phyloP scores from a whole-genome alignment of 2,888 invertebrate species.

The Agrotis exclamationis region DNA sequence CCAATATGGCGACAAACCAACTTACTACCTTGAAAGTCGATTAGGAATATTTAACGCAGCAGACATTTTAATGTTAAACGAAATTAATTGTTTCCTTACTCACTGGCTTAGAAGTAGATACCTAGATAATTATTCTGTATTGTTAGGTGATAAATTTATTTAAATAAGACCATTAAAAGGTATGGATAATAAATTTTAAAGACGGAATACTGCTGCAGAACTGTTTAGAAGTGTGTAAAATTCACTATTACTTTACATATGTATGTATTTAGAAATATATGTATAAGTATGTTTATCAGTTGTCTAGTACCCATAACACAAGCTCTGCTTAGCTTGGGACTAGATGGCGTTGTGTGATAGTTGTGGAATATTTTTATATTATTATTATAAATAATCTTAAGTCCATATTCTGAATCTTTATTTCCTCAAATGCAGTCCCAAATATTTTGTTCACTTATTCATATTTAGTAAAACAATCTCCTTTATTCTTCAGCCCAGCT shows the following conservation, averaged over 20 bases:
- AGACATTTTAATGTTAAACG: conserved; percentile 20
- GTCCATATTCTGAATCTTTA: not conserved
- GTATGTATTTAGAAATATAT: too few species aligned
- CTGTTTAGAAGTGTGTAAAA: not conserved
- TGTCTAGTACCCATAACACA: too few species aligned
- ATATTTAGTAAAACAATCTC: conserved; percentile 34
- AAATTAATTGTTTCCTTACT: conserved; percentile 42
- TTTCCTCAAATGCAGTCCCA: not conserved
- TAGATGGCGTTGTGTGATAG: too few species aligned
- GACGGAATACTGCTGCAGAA: not conserved
- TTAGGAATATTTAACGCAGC: conserved; percentile 31
- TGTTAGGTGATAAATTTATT: conserved; percentile 20
- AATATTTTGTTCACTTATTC: conserved; percentile 3
- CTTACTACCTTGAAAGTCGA: conserved; percentile 39
- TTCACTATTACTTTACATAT: not conserved
- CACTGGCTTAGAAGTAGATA: conserved; percentile 1
- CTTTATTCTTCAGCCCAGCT: conserved; percentile 21
- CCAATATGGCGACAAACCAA: conserved; percentile 39
- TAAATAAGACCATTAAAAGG: not conserved
- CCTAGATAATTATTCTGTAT: conserved; percentile 23
- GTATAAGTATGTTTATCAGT: too few species aligned
- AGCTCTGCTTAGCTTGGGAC: too few species aligned
- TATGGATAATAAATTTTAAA: conserved; percentile 1
- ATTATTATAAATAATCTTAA: too few species aligned
- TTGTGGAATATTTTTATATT: too few species aligned